A percentile compares a stretch with the other conserved stretches of the same genome.
Evolutionary conservation across 2,113 vertebrate species (phyloP).

Genomic region (Origma solitaria): DNA sequence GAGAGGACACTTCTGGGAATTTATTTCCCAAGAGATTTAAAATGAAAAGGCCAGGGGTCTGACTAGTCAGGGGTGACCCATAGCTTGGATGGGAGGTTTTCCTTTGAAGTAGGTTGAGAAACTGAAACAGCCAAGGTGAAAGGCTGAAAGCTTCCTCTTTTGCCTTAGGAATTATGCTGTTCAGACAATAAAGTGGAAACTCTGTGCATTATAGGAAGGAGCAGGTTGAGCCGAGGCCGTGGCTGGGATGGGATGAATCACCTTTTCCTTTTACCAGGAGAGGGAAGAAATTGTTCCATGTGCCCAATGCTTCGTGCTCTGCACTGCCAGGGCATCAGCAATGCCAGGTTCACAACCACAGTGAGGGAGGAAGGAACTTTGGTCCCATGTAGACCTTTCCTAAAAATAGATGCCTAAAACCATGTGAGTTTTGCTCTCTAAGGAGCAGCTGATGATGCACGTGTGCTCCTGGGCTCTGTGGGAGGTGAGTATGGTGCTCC

Average conservation of each 20-base stretch:
- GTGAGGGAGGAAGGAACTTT: background rate
- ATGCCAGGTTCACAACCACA: background rate
- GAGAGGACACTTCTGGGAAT: background rate
- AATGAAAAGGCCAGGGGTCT: background rate
- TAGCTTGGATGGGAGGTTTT: background rate
- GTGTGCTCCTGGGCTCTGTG: fast-evolving
- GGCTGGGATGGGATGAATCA: background rate
- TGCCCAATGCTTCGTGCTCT: background rate
- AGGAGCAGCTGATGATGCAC: background rate
- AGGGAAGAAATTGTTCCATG: background rate
- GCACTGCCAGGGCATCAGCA: background rate
- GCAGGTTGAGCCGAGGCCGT: fast-evolving
- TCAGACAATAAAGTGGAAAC: background rate
- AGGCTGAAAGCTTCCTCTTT: background rate
- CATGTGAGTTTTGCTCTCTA: background rate
- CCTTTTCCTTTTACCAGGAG: background rate
- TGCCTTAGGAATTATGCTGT: background rate
- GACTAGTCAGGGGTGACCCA: background rate
- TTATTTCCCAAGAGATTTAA: background rate
- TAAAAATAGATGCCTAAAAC: background rate
- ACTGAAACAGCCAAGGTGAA: background rate
- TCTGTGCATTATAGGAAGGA: background rate
- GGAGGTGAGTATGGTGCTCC: background rate
- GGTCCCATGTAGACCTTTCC: background rate
- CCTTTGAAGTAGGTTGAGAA: background rate